These are phyloP conservation scores for Leptocoma aspasia DNA, from an alignment of 2,113 vertebrate genomes.

Conservation along the genomic window DNA sequence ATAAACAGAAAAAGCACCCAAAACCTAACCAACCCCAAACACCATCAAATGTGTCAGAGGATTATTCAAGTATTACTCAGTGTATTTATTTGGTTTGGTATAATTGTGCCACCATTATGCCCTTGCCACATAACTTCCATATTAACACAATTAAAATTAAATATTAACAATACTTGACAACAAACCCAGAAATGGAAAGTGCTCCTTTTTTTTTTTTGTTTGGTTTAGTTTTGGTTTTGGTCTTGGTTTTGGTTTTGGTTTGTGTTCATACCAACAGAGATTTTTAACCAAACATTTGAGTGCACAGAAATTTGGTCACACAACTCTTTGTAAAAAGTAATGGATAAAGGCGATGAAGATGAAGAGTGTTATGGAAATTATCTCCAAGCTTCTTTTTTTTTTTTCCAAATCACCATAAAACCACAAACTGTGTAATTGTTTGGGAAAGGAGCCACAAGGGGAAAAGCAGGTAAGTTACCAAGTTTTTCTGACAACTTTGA, in stretches of 20 bases:
- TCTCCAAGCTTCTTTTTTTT: background rate
- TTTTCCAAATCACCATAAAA: background rate
- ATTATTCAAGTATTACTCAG: background rate
- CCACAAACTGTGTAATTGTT: background rate
- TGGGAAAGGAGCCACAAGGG: background rate
- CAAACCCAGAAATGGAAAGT: background rate
- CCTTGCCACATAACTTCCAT: background rate
- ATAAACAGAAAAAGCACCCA: background rate
- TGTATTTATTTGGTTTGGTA: background rate
- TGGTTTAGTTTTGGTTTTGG: background rate
- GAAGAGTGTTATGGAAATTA: background rate
- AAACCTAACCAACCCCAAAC: background rate
- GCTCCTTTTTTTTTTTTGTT: background rate
- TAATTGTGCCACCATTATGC: background rate
- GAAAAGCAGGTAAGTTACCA: background rate
- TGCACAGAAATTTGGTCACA: background rate
- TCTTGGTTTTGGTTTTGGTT: too few relatives aligned
- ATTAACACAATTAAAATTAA: background rate
- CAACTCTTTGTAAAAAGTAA: background rate
- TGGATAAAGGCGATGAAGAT: background rate
- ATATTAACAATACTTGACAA: background rate
- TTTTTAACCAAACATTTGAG: background rate
- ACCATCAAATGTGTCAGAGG: background rate
- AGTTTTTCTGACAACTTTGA: background rate
- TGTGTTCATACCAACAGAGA: background rate